Evolutionary conservation across 2,113 vertebrate species (phyloP).

Genomic region (Stegastes partitus): DNA sequence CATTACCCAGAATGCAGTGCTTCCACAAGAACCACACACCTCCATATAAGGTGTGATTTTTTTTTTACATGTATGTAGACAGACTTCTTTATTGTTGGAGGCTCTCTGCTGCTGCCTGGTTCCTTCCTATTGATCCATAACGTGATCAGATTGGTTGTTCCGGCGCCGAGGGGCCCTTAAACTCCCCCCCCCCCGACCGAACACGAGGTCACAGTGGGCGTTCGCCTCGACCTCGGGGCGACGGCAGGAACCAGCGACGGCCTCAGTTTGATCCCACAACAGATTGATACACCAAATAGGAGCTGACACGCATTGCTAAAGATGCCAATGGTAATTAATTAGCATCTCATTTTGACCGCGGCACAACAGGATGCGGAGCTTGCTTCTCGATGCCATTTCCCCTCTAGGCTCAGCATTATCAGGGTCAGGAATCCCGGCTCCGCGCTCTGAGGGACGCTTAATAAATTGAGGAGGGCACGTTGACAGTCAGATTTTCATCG

Average conservation of each 20-base stretch:
- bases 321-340: slow-evolving; percentile 99
- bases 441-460: slow-evolving; percentile 89
- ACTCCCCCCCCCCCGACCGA: slow-evolving; percentile 28
- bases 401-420: slow-evolving; percentile 90
- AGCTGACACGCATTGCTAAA: slow-evolving; percentile 96
- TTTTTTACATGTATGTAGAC: background rate
- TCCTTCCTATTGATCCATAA: slow-evolving; percentile 70
- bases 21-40: background rate
- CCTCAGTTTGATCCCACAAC: slow-evolving; percentile 86
- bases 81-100: no score
- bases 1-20: slow-evolving; percentile 39
- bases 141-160: slow-evolving; percentile 53
- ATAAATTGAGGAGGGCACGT: slow-evolving; percentile 89
- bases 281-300: slow-evolving; percentile 93
- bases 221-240: slow-evolving; percentile 47
- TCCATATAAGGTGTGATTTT: background rate
- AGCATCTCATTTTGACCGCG: slow-evolving; percentile 94
- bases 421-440: slow-evolving; percentile 91
- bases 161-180: slow-evolving; percentile 26
- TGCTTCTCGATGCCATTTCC: slow-evolving; percentile 90
- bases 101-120: slow-evolving; percentile 31
- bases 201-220: background rate
- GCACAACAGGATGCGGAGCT: slow-evolving; percentile 92
- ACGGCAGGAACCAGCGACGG: slow-evolving; percentile 48
- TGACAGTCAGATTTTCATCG: slow-evolving; percentile 90